phyloP scores from a whole-genome alignment of 1,140 invertebrate genomes.

The Akabosia matsudoensis region DNA sequence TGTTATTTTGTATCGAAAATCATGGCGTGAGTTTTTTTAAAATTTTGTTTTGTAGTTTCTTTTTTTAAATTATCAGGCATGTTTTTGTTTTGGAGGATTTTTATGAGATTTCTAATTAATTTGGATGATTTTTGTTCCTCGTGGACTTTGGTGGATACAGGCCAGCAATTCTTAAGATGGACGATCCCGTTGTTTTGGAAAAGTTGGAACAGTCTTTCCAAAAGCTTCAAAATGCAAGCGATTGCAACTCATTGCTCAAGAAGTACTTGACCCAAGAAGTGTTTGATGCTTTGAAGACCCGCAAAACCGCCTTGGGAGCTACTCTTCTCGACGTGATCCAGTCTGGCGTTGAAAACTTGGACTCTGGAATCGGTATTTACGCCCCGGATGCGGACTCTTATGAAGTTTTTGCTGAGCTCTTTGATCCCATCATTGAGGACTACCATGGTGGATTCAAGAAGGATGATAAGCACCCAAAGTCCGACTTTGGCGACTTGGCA shows the following conservation, averaged over 20 bases:
- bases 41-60: background rate
- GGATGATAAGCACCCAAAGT: constrained; percentile 84
- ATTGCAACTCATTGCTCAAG: constrained; percentile 58
- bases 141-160: background rate
- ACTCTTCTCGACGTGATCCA: constrained; percentile 55
- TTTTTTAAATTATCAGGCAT: background rate
- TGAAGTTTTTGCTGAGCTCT: constrained; percentile 55
- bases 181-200: constrained; percentile 1
- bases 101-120: background rate
- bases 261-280: constrained; percentile 56
- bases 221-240: constrained; percentile 54
- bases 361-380: constrained; percentile 91
- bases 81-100: background rate
- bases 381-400: constrained; percentile 92
- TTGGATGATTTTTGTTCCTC: background rate
- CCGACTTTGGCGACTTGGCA: constrained; percentile 89
- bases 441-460: constrained; percentile 92
- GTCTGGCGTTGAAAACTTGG: constrained; percentile 77
- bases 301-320: constrained; percentile 53
- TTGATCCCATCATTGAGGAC: constrained; percentile 88
- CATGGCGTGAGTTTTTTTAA: background rate
- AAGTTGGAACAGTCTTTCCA: constrained; percentile 52
- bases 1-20: no score
- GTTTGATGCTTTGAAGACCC: constrained; percentile 53
- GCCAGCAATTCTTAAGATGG: background rate